Base-by-base conservation (phyloP, 2,888 invertebrate genomes). In the Euclidia mi region DNA sequence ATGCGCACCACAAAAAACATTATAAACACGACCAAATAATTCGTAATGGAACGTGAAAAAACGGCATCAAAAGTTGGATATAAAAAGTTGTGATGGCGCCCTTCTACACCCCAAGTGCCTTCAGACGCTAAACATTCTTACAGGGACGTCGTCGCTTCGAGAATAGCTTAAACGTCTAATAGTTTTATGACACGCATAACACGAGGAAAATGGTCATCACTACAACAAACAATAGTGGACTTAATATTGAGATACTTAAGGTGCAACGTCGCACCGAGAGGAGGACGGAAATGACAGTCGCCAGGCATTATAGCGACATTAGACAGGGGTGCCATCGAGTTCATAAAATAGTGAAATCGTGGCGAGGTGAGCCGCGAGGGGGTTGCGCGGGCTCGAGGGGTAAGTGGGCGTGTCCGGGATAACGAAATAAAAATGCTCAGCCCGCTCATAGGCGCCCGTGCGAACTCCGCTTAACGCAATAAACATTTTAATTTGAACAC, bases 401-500 rank as follows among this genome's bases (percentile, higher is more conserved):
- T 75, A 65, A 65, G 65, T 81, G 82, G 85, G 82, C 71, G 82
- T 74, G 71, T 71, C 83, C 60, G 68, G 84, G 77, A 85, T 91
- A 93, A 92, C 92, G 90, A 92, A 93, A 92, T 92, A 93, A 93
- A 90, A 93, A 92, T 87, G 84, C 88, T 88, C 86, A 76, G 80
- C 85, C 81, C 78, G 80, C 82, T 82, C 79, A 79, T 83, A 81
- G 79, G 82, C 87, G 82, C 88, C 83, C 92, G 92, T 93, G 94
- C 94, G 92, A 93, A 94, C 89, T 88, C 80, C 82, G 88, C 89
- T 87, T 92, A 92, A 94, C 84, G 92, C 88, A 94, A 94, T 94
- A 94, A 94, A 94, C 94, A 92, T 93, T 94, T 94, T 94, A 94
- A 94, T 94, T 94, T 92, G 90, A 84, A 89, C 92, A 88, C 91